Evolutionary conservation across 2,888 invertebrate genomes (phyloP).

Genomic region (Cinara cedri): DNA sequence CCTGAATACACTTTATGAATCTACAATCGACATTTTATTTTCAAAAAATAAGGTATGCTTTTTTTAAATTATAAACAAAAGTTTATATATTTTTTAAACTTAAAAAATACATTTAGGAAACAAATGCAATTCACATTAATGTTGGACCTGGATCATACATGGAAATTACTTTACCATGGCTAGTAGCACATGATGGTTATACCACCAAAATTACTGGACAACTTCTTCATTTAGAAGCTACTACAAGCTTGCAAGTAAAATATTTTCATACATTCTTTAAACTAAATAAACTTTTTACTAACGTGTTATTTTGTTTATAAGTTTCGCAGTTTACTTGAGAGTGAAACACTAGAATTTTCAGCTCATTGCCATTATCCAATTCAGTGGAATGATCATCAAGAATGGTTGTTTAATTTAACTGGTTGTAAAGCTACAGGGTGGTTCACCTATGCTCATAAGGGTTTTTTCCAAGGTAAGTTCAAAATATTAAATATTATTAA

Average conservation of each 20-base stretch:
- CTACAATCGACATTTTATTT: constrained; percentile 94
- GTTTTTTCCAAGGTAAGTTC: constrained; percentile 80
- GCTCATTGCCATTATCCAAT: constrained; percentile 83
- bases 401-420: constrained; percentile 89
- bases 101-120: too few species aligned
- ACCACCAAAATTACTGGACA: constrained; percentile 91
- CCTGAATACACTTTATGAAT: constrained; percentile 86
- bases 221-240: constrained; percentile 90
- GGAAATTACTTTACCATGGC: constrained; percentile 96
- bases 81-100: neutral
- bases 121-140: constrained; percentile 95
- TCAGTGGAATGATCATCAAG: constrained; percentile 95
- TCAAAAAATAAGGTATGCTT: constrained; percentile 76
- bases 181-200: constrained; percentile 84
- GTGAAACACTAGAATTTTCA: constrained; percentile 93
- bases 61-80: neutral
- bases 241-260: constrained; percentile 81
- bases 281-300: neutral
- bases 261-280: neutral
- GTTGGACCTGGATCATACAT: constrained; percentile 94
- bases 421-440: constrained; percentile 93
- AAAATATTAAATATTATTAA: neutral
- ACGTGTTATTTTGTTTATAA: constrained; percentile 60
- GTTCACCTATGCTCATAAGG: constrained; percentile 92
- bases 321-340: constrained; percentile 89